Evolutionary conservation across 2,113 vertebrate genomes (phyloP).

Genomic region (Poeciliopsis turrubarensis): DNA sequence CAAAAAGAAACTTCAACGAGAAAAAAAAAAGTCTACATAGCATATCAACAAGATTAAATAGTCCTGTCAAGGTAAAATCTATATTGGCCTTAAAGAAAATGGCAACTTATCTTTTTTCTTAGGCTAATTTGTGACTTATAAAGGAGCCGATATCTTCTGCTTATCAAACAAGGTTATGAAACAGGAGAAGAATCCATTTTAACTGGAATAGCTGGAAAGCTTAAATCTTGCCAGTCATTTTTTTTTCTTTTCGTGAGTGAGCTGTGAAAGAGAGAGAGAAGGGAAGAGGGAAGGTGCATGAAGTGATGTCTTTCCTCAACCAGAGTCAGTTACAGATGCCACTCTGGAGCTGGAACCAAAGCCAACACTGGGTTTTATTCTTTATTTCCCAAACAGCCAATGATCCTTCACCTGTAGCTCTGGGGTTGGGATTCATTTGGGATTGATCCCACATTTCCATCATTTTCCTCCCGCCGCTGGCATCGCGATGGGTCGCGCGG

Average conservation of each 20-base stretch:
- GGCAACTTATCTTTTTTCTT: too few relatives aligned
- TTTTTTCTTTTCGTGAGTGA: not conserved
- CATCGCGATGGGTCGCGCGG: constrained; percentile 47
- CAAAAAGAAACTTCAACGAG: too few relatives aligned
- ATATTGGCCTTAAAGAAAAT: too few relatives aligned
- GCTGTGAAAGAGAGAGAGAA: not conserved
- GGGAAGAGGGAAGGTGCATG: not conserved
- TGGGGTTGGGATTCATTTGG: not conserved
- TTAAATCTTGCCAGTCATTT: not conserved
- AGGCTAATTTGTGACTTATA: too few relatives aligned
- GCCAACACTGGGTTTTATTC: not conserved
- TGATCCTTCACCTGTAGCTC: constrained; percentile 30
- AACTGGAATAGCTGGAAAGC: not conserved
- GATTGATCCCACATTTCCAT: not conserved
- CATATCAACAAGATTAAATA: too few relatives aligned
- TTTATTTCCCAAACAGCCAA: not conserved
- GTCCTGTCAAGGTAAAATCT: too few relatives aligned
- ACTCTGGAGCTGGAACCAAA: not conserved
- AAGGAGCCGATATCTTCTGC: not conserved
- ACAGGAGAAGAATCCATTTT: not conserved
- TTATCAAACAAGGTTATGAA: not conserved
- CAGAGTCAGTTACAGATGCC: not conserved
- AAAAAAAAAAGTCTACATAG: too few relatives aligned
- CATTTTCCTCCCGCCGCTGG: not conserved
- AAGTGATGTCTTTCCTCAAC: not conserved